Evolutionary conservation across 2,888 invertebrate genomes (phyloP), one percentile per base, ranked within the genome.

Genomic region (Epistrophe eligans): DNA sequence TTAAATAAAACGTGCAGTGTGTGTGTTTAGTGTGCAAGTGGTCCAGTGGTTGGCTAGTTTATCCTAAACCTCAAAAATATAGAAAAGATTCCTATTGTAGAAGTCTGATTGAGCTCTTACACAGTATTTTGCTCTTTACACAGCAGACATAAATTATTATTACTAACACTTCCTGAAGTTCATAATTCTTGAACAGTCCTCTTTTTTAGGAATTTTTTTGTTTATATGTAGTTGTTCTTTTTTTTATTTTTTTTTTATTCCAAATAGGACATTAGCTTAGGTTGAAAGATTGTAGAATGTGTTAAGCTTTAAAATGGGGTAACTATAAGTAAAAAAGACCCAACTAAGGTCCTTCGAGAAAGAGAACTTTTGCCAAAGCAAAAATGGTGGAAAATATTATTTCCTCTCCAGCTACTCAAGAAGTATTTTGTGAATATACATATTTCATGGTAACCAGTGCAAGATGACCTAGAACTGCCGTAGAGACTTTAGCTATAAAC

Each of bases 391-490:
- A 48, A 50, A 32, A 50, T 38, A 66, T 40, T 17, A 72, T 43
- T 57, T 58, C 57, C 40, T 77, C 52, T 58, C 71, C 35, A 77
- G 38, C 10, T 35, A 0, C n/a, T 24, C 38, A 8, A 32, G 32
- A 32, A 83, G 58, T 55, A 48, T 57, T 32, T 28, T 35, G 43
- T 73, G 79, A 79, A 73, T 66, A 60, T 73, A 77, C 73, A 83
- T 77, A 62, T 79, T 73, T 83, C 83, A 83, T 79, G 79, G 79
- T 72, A 83, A 74, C 83, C 73, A 79, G 83, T 83, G 77, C 83
- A 79, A 73, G 79, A 73, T 83, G 83, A 83, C 83, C 83, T 79
- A 83, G 83, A 83, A 83, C 55, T 28, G 73, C 79, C 73, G 60
- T 70, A 73, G 45, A 62, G 67, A 57, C 57, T 57, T 57, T 35